A percentile compares a stretch with the other conserved stretches of the same genome.
phyloP scores from a whole-genome alignment of 2,888 invertebrate species.

The Sphaerophoria rueppellii region DNA sequence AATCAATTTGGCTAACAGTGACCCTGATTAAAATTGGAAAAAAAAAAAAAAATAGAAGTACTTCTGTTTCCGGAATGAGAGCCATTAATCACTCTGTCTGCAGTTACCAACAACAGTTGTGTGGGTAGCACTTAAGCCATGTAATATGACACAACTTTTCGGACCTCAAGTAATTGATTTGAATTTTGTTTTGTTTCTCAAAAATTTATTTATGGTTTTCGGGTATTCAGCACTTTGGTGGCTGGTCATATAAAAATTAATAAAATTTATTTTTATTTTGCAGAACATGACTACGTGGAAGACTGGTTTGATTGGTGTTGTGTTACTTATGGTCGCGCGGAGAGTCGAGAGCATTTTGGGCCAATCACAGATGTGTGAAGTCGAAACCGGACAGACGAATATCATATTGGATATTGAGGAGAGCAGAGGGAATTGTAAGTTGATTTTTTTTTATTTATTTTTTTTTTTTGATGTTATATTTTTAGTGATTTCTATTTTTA shows the following conservation, averaged over 20 bases:
- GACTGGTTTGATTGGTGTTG: slow-evolving; percentile 65
- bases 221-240: slow-evolving; percentile 30
- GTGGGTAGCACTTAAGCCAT: slow-evolving; percentile 46
- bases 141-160: slow-evolving; percentile 43
- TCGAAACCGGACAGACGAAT: slow-evolving; percentile 93
- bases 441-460: slow-evolving; percentile 44
- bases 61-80: slow-evolving; percentile 25
- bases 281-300: slow-evolving; percentile 66
- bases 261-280: slow-evolving; percentile 30
- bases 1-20: slow-evolving; percentile 39
- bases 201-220: slow-evolving; percentile 15
- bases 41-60: too few relatives aligned
- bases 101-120: slow-evolving; percentile 1
- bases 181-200: slow-evolving; percentile 10
- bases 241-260: slow-evolving; percentile 48
- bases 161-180: slow-evolving; percentile 40
- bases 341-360: slow-evolving; percentile 78
- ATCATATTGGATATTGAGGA: slow-evolving; percentile 96
- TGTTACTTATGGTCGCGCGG: slow-evolving; percentile 75
- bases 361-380: slow-evolving; percentile 87
- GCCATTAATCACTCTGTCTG: slow-evolving; percentile 59
- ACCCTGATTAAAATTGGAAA: slow-evolving; percentile 48
- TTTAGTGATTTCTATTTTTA: neutral
- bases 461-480: neutral
- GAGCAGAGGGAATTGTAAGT: slow-evolving; percentile 93